These are phyloP conservation scores for Mantis religiosa DNA, from an alignment of 2,888 invertebrate genomes.

Conservation along the genomic window DNA sequence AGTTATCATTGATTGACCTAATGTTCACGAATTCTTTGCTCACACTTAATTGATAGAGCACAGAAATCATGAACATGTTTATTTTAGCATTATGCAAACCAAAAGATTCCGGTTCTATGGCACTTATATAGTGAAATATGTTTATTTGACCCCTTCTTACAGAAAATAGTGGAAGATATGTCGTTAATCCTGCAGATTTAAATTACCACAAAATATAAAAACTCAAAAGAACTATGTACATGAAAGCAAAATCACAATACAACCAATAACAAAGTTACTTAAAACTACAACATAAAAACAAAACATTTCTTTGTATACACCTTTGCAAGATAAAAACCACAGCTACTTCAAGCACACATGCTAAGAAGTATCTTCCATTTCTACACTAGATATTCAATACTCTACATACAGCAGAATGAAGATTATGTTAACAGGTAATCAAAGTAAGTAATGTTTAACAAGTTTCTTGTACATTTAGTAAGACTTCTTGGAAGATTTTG, in stretches of 20 bases:
- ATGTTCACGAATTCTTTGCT: too few relatives aligned
- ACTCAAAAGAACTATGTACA: neutral
- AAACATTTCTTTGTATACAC: neutral
- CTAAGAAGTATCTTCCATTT: neutral
- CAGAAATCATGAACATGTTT: too few relatives aligned
- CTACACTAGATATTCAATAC: neutral
- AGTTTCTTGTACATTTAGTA: too few relatives aligned
- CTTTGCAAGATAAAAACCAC: neutral
- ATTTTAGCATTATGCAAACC: too few relatives aligned
- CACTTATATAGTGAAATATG: too few relatives aligned
- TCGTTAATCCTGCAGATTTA: neutral
- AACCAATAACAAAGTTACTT: neutral
- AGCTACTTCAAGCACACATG: neutral
- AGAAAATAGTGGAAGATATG: too few relatives aligned
- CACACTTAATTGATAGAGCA: too few relatives aligned
- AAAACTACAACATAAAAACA: neutral
- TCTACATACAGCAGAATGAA: neutral
- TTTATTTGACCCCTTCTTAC: too few relatives aligned
- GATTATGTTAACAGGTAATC: neutral
- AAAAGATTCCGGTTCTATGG: too few relatives aligned
- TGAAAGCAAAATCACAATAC: neutral
- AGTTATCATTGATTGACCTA: too few relatives aligned
- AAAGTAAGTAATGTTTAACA: neutral
- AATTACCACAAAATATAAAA: neutral
- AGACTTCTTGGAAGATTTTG: too few relatives aligned